phyloP scores from a whole-genome alignment of 2,888 invertebrate genomes.

The Camptogramma bilineatum region DNA sequence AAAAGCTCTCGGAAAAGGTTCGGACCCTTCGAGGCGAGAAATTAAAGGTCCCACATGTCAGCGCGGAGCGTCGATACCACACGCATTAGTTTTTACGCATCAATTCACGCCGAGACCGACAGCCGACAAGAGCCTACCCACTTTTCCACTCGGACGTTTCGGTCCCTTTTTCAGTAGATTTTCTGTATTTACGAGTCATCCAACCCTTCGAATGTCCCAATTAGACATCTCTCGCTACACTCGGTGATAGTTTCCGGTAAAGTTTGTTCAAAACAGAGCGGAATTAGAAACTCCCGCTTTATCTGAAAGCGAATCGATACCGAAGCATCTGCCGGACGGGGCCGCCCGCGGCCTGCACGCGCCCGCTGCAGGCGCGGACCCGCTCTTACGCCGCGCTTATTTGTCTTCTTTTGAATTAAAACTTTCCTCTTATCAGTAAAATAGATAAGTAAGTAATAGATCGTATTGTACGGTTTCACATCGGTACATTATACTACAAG shows the following conservation, averaged over 20 bases:
- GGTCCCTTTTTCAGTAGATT: slow-evolving; percentile 17
- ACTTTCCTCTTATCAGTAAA: too few species aligned
- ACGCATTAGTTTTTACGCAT: slow-evolving; percentile 60
- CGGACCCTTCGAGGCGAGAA: slow-evolving; percentile 65
- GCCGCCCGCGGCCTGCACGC: background rate
- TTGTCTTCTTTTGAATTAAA: too few species aligned
- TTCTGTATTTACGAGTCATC: slow-evolving; percentile 19
- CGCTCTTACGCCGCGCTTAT: too few species aligned
- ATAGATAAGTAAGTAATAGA: too few species aligned
- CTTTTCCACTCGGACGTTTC: slow-evolving; percentile 21
- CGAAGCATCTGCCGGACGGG: slow-evolving; percentile 16
- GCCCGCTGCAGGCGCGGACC: too few species aligned
- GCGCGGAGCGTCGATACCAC: slow-evolving; percentile 47
- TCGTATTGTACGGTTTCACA: too few species aligned
- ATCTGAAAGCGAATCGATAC: slow-evolving; percentile 12
- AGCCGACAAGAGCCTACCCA: slow-evolving; percentile 31
- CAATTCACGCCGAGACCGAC: slow-evolving; percentile 35
- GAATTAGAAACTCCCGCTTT: slow-evolving; percentile 9
- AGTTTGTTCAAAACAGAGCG: slow-evolving; percentile 21
- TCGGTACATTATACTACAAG: too few species aligned
- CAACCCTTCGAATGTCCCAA: slow-evolving; percentile 15
- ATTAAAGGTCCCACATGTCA: slow-evolving; percentile 63
- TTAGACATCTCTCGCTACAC: slow-evolving; percentile 11
- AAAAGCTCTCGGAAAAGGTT: slow-evolving; percentile 53
- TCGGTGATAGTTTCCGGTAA: slow-evolving; percentile 4